Evolutionary conservation across 2,113 vertebrate species (phyloP).

Genomic region (Ondatra zibethicus): DNA sequence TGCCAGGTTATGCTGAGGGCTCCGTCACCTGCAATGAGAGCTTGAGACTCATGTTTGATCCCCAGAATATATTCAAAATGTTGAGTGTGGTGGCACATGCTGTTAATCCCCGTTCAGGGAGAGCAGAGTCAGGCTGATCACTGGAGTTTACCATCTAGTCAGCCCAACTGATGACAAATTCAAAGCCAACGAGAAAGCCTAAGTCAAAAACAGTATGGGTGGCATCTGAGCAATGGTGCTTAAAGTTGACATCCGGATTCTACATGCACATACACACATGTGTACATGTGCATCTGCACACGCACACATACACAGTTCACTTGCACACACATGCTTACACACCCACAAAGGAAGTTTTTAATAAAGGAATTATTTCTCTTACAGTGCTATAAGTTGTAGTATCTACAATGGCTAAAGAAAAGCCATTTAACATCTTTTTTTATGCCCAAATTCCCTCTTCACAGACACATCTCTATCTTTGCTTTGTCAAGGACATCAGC

Average conservation of each 20-base stretch:
- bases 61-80: neutral
- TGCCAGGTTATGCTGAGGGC: neutral
- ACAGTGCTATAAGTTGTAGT: neutral
- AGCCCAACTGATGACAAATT: neutral
- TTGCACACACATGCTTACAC: neutral
- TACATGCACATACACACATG: neutral
- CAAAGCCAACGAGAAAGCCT: neutral
- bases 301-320: neutral
- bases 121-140: neutral
- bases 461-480: neutral
- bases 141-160: neutral
- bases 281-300: neutral
- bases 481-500: neutral
- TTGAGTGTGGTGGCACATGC: neutral
- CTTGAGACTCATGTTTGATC: neutral
- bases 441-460: neutral
- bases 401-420: neutral
- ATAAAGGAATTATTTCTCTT: neutral
- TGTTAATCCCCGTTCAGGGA: neutral
- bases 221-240: too few relatives aligned
- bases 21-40: neutral
- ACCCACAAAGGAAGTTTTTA: neutral
- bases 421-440: neutral
- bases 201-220: neutral
- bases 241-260: neutral